Percentiles rank a stretch among this genome's conserved stretches.
phyloP scores from a whole-genome alignment of 2,888 invertebrate species.

The Rhagonycha fulva region DNA sequence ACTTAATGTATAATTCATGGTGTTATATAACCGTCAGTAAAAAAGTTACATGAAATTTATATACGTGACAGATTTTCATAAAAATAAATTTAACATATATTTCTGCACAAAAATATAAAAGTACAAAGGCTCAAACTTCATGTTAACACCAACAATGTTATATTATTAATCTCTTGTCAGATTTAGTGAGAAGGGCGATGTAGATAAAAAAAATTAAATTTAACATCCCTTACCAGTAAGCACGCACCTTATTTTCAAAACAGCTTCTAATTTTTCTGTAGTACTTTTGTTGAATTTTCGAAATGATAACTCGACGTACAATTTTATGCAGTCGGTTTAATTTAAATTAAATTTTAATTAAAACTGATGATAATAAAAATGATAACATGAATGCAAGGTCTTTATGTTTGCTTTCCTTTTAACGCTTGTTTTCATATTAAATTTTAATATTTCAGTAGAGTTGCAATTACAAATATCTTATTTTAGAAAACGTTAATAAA shows the following conservation, averaged over 20 bases:
- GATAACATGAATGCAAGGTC: background rate
- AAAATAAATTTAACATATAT: background rate
- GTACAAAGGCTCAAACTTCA: constrained; percentile 1
- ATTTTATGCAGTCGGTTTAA: background rate
- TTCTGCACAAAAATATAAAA: background rate
- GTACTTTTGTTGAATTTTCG: background rate
- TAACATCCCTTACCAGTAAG: background rate
- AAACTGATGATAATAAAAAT: background rate
- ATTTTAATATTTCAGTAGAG: background rate
- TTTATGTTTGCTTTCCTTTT: background rate
- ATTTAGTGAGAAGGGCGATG: background rate
- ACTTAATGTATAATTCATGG: background rate
- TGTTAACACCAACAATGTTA: constrained; percentile 8
- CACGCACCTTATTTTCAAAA: background rate
- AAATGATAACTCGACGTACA: background rate
- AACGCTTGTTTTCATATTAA: background rate
- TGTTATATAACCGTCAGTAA: background rate
- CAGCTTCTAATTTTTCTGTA: background rate
- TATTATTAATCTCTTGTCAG: constrained; percentile 11
- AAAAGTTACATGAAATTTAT: background rate
- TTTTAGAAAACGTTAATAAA: background rate
- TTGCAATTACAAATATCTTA: background rate
- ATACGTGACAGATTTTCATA: background rate
- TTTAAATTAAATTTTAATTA: background rate
- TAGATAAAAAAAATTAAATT: background rate